Base-by-base conservation (phyloP, 2,888 invertebrate species). In the Stictocephala bisonia region DNA sequence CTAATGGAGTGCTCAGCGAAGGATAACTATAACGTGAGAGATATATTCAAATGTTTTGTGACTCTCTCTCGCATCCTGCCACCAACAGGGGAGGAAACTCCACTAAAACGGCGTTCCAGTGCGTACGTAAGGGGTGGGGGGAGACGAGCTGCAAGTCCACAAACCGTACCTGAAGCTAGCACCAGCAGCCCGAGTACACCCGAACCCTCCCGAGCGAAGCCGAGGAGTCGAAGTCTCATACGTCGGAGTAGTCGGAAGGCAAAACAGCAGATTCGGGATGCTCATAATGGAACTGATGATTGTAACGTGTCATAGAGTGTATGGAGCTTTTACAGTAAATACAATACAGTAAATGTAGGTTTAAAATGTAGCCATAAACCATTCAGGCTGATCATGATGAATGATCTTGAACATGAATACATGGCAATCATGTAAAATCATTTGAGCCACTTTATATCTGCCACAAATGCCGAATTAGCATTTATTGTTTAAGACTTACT, bases 1-100 rank as follows among this genome's bases (percentile, higher is more conserved):
- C 89, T 93, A 56, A 85, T 92, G 80, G 93, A 91, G 83, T 93
- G 91, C 83, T 93, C 92, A 58, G 93, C 93, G 15, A 93, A 92
- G 83, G 91, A 91, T 81, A 92, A 93, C 83, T 88, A 88, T 81
- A 92, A 91, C 83, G 89, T 95, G 77, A 89, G 89, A 80, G 93
- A 94, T 79, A 88, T 94, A 73, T 95, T 95, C 85, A 90, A 92
- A 81, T 89, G 90, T 72, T 89, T 95, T 82, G 87, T 95, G 76
- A 90, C 91, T 41, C 86, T 95, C 70, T 92, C 93, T 69, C 90
- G 90, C 80, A 90, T 93, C 78, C 84, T 91, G 77, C 89, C 90
- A 35, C 82, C 84, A 68, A 85, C 87, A 24, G 89, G 88, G 48
- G 79, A 78, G 48, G 79, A 80, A 64, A 72, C 80, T 48, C 74